phyloP scores from a whole-genome alignment of 2,113 vertebrate genomes.

The Collichthys lucidus region DNA sequence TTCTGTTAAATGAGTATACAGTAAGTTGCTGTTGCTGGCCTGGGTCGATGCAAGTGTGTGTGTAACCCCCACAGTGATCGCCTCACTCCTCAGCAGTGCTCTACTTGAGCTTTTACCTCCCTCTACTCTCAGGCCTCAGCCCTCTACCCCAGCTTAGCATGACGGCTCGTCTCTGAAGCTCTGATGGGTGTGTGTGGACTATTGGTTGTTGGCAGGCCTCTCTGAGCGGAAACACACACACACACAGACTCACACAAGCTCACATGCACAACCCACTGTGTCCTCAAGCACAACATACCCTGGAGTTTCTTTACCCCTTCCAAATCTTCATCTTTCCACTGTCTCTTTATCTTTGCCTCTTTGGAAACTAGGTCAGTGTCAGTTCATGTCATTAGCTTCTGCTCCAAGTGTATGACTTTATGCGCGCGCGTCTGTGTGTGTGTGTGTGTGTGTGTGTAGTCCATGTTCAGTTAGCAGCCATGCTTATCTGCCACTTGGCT shows the following conservation, averaged over 20 bases:
- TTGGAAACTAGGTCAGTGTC: slow-evolving; percentile 74
- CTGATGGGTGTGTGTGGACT: slow-evolving; percentile 46
- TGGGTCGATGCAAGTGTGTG: slow-evolving; percentile 41
- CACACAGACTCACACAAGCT: slow-evolving; percentile 17
- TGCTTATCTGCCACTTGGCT: slow-evolving; percentile 70
- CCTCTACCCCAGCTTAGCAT: slow-evolving; percentile 49
- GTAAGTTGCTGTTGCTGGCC: slow-evolving; percentile 60
- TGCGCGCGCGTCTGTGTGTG: neutral
- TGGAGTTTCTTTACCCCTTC: slow-evolving; percentile 61
- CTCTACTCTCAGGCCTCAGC: slow-evolving; percentile 37
- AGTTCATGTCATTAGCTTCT: slow-evolving; percentile 64
- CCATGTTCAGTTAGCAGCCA: slow-evolving; percentile 51
- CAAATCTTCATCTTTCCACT: slow-evolving; percentile 62
- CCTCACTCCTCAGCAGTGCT: slow-evolving; percentile 44
- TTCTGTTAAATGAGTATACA: slow-evolving; percentile 58
- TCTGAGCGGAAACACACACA: slow-evolving; percentile 42
- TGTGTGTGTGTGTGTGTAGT: slow-evolving; percentile 6
- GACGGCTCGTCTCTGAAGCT: slow-evolving; percentile 37
- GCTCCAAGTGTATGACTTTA: slow-evolving; percentile 28
- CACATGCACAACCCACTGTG: slow-evolving; percentile 12
- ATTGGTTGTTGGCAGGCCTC: slow-evolving; percentile 27
- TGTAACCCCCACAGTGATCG: slow-evolving; percentile 50
- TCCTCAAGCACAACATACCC: slow-evolving; percentile 41
- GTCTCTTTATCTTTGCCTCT: slow-evolving; percentile 53
- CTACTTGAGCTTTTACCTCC: slow-evolving; percentile 45